Base-by-base conservation (phyloP, 2,888 invertebrate species). In the Caenorhabditis angaria region DNA sequence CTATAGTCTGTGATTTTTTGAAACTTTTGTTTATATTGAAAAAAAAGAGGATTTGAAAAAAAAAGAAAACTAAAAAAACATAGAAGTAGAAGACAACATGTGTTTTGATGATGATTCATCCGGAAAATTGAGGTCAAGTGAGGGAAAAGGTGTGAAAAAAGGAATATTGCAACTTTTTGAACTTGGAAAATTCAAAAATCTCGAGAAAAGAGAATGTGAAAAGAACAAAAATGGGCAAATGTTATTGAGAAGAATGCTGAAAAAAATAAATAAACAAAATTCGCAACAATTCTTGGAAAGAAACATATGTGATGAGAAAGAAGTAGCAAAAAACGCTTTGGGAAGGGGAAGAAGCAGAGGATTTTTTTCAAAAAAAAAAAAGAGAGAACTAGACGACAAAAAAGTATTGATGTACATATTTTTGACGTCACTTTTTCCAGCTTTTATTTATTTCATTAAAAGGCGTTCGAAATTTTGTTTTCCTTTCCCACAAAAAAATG, bases 301-400 rank as follows among this genome's bases (percentile, higher is more conserved):
- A 41, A 41, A 41, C 41, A 41, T 41, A 41, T 41, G 41, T 41
- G 41, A 41, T 41, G 41, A 41, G 18, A 41, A 14, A 41, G 14
- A 51, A 59, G 54, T 60, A 55, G 25, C 22, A 29, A 35, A 24
- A 65, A 66, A 47, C 61, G 56, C 57, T 66, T 60, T 61, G 65
- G 32, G 41, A 48, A 47, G 54, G 32, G 47, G 32, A 41, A 41
- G 41, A 41, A 56, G 54, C 61, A 59, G 27, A 41, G 32, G 25
- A 54, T 24, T 61, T 41, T 8, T 32, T 47, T 55, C 1, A 57
- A 20, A 35, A 22, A 6, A 20, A 6, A n/a, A n/a, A n/a, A n/a
- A n/a, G n/a, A n/a, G n/a, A n/a, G 41, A 41, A 41, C 41, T 41
- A 41, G 41, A 41, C 41, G 41, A 41, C 41, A 41, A 41, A 41